These are phyloP conservation scores for Spea bombifrons DNA, from an alignment of 2,113 vertebrate species.

Conservation along the genomic window DNA sequence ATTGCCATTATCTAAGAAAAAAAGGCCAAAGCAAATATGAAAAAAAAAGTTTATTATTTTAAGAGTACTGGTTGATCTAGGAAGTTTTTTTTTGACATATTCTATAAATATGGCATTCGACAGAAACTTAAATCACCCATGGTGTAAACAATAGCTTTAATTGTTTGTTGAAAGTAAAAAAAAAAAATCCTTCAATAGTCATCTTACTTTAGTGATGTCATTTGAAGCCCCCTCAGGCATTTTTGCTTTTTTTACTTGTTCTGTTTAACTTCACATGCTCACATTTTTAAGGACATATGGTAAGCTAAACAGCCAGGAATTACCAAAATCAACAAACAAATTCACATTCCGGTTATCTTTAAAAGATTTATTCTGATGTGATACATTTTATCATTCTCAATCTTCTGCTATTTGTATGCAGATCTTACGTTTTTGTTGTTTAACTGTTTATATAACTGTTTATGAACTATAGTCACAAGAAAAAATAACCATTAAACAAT, in stretches of 20 bases:
- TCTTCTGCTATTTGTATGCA: not conserved
- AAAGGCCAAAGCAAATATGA: conserved; percentile 49
- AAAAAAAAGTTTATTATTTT: conserved; percentile 46
- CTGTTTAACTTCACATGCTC: not conserved
- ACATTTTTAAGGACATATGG: conserved; percentile 28
- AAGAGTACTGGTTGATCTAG: not conserved
- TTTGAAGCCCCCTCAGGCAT: not conserved
- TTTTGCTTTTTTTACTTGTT: not conserved
- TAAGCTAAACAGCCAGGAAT: conserved; percentile 18
- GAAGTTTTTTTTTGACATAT: conserved; percentile 6
- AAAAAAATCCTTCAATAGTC: accelerated
- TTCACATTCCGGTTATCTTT: conserved; percentile 17
- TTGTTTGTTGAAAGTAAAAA: conserved; percentile 47
- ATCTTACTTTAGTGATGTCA: not conserved
- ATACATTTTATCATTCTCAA: not conserved
- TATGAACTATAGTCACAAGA: conserved; percentile 55
- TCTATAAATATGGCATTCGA: conserved; percentile 33
- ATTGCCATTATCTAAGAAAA: conserved; percentile 55
- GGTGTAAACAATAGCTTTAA: not conserved
- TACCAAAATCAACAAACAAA: conserved; percentile 26
- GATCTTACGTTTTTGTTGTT: not conserved
- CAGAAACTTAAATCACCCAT: conserved; percentile 15
- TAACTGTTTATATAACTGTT: not conserved
- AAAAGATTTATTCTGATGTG: not conserved
- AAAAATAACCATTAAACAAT: conserved; percentile 51